Conservation (phyloP, 35 echinoderm and acorn worm species). For the Ophiothrix spiculata region DNA sequence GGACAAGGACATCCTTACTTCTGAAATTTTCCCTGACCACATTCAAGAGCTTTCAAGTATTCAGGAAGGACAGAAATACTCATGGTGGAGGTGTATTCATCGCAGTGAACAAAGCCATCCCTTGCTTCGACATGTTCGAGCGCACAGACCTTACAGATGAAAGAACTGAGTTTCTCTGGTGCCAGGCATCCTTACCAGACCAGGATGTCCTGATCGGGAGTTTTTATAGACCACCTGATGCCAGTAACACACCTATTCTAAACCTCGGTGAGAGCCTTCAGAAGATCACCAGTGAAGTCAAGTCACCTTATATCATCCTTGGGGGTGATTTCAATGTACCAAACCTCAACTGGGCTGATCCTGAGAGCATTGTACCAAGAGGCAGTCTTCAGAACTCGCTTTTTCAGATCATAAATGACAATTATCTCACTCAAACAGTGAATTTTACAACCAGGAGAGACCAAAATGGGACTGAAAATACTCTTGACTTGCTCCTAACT, state of each 20-base stretch:
- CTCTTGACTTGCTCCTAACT: conserved; percentile 32
- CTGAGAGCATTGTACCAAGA: neutral
- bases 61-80: conserved; percentile 31
- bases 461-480: conserved; percentile 29
- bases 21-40: too few relatives aligned
- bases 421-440: conserved; percentile 39
- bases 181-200: conserved; percentile 6
- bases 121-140: neutral
- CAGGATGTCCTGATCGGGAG: neutral
- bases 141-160: neutral
- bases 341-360: conserved; percentile 5
- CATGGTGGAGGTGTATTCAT: conserved; percentile 30
- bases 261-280: conserved; percentile 14
- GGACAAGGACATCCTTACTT: too few relatives aligned
- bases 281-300: conserved; percentile 13
- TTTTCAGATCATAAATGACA: conserved; percentile 20
- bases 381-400: conserved; percentile 16
- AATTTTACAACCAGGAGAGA: conserved; percentile 27
- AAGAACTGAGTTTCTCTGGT: conserved; percentile 11
- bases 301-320: conserved; percentile 28
- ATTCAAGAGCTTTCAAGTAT: conserved; percentile 29
- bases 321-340: conserved; percentile 52
- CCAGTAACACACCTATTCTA: neutral
- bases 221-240: conserved; percentile 24
- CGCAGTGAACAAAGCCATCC: conserved; percentile 21